These are phyloP conservation scores for Xylocopa sonorina DNA, from an alignment of 1,140 invertebrate genomes.

Conservation along the genomic window DNA sequence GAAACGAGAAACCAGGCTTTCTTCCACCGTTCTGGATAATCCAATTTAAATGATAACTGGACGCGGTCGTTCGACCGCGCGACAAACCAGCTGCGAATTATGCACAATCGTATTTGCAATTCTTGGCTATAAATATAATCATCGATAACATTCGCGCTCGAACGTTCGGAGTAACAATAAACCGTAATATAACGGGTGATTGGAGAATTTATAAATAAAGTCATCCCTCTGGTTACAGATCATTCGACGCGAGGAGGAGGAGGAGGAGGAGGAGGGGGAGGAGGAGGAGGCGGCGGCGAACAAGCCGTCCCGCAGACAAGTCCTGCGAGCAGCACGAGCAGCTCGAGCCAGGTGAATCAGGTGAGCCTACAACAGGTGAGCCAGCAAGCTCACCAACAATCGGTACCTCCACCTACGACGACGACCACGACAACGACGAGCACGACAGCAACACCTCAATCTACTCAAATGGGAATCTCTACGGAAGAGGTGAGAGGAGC, in stretches of 20 bases:
- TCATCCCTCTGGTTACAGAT: conserved; percentile 57
- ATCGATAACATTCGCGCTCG: background rate
- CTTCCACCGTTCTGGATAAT: conserved; percentile 53
- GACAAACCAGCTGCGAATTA: background rate
- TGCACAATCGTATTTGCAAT: background rate
- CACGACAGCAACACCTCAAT: conserved; percentile 54
- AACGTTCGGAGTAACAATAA: background rate
- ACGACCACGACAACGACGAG: too few relatives aligned
- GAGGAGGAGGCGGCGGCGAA: conserved; percentile 70
- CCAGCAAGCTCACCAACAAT: conserved; percentile 56
- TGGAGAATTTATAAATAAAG: background rate
- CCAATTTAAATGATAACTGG: conserved; percentile 41
- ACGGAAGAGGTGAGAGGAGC: conserved; percentile 75
- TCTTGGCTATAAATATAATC: background rate
- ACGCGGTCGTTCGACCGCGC: background rate
- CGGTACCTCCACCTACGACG: conserved; percentile 50
- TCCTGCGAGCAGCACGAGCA: conserved; percentile 78
- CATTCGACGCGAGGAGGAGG: conserved; percentile 67
- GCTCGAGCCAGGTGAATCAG: conserved; percentile 73
- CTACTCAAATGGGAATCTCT: conserved; percentile 77
- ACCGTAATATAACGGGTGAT: background rate
- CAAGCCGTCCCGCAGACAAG: conserved; percentile 78
- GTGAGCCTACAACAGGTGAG: conserved; percentile 56
- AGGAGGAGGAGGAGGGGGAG: conserved; percentile 65
- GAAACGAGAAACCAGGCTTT: conserved; percentile 67